Evolutionary conservation across 2,113 vertebrate genomes (phyloP), one percentile per base, ranked within the genome.

Genomic region (Thamnaconus septentrionalis): DNA sequence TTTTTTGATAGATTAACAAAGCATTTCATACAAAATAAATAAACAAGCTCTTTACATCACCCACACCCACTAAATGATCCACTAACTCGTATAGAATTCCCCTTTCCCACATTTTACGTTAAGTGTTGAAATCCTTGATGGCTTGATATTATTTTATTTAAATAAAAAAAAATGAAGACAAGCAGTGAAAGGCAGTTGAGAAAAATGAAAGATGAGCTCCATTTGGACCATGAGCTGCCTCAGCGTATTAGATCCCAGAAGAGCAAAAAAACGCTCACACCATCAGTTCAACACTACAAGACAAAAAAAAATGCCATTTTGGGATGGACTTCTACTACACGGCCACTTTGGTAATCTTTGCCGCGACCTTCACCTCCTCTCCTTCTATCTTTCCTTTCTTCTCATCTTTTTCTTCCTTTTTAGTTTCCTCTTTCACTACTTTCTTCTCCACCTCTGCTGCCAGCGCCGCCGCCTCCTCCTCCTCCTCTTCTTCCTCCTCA

Each of bases 401-500:
- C 41, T 64, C 68, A 0, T 48, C 66, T 2, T 7, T 62, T 46
- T 9, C 68, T 0, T 44, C 66, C 1, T 7, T 60, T 52, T 58
- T 69, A n/a, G 11, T 8, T 42, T 8, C 59, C 18, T 66, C 56
- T 10, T 64, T 76, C 0, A 5, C 65, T 39, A 31, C 65, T 41
- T 39, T 1, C 0, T 42, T 43, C 7, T 58, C 54, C 10, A n/a
- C 53, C 12, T 81, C 18, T 31, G 18, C 18, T 31, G 18, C 18
- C 18, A n/a, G n/a, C n/a, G 18, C 18, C 18, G 18, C 18, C 18
- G 18, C 79, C 4, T 81, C 81, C 6, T 81, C 87, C 41, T 83
- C 90, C 6, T 87, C 82, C 41, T 60, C 89, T 5, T 90, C 94
- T 0, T 95, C 94, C 11, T 96, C 94, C 68, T 95, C 95, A 3